Conservation (phyloP, 2,113 vertebrate species). For the Neogale vison region DNA sequence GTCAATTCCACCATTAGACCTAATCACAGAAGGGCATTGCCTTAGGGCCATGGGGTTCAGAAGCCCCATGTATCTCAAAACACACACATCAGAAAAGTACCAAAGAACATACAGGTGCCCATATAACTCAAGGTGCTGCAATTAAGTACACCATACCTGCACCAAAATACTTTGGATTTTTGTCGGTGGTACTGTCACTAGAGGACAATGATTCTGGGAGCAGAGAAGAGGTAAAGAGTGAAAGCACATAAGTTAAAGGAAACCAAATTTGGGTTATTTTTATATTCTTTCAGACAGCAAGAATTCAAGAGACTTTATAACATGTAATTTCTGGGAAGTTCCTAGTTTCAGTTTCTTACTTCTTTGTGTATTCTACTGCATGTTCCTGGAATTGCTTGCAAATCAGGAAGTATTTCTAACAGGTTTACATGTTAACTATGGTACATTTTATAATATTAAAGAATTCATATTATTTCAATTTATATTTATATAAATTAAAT, state of each 20-base stretch:
- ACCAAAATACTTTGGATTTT: background rate
- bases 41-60: background rate
- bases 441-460: background rate
- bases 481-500: background rate
- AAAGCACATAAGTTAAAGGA: background rate
- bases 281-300: background rate
- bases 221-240: background rate
- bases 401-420: background rate
- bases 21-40: background rate
- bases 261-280: background rate
- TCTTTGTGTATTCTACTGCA: background rate
- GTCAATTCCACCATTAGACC: background rate
- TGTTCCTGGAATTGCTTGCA: background rate
- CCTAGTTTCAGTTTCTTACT: background rate
- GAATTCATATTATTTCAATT: background rate
- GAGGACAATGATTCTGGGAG: background rate
- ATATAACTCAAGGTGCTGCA: background rate
- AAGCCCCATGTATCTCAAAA: background rate
- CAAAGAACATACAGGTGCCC: background rate
- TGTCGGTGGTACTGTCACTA: background rate
- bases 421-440: background rate
- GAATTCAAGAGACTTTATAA: background rate
- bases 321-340: background rate
- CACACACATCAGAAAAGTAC: background rate
- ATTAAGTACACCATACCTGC: background rate